Conservation (phyloP, 2,888 invertebrate genomes). For the Macrosiphum euphorbiae region DNA sequence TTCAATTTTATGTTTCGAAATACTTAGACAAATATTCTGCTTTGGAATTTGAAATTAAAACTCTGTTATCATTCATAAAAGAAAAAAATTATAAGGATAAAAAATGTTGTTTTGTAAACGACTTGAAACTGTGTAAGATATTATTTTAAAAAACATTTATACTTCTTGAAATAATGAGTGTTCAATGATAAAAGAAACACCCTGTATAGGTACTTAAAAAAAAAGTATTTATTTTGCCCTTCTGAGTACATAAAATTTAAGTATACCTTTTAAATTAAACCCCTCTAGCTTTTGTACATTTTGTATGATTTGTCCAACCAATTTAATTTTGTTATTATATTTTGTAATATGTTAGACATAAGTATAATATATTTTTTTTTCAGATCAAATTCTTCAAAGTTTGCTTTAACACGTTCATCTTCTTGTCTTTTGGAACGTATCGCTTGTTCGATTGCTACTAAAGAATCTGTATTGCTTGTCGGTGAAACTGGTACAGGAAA, state of each 20-base stretch:
- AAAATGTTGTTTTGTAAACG: no score
- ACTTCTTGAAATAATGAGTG: no score
- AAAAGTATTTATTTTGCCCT: not conserved
- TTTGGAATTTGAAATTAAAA: no score
- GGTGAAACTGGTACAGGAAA: slow-evolving; percentile 99
- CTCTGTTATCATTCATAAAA: no score
- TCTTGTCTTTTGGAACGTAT: slow-evolving; percentile 89
- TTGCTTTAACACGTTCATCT: slow-evolving; percentile 87
- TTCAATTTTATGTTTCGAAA: no score
- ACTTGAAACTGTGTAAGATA: no score
- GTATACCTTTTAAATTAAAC: not conserved
- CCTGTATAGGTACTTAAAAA: not conserved
- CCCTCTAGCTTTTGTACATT: not conserved
- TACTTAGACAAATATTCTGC: no score
- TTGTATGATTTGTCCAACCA: not conserved
- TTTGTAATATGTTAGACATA: not conserved
- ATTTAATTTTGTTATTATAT: not conserved
- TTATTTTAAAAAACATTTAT: no score
- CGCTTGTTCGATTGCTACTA: slow-evolving; percentile 83
- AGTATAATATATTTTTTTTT: not conserved
- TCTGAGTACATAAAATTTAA: not conserved
- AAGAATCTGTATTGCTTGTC: slow-evolving; percentile 93
- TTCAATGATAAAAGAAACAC: no score
- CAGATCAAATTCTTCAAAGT: slow-evolving; percentile 71
- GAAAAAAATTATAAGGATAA: no score